These are phyloP conservation scores for Petrocephalus sullivani DNA, from an alignment of 2,797 vertebrate species.

Conservation along the genomic window DNA sequence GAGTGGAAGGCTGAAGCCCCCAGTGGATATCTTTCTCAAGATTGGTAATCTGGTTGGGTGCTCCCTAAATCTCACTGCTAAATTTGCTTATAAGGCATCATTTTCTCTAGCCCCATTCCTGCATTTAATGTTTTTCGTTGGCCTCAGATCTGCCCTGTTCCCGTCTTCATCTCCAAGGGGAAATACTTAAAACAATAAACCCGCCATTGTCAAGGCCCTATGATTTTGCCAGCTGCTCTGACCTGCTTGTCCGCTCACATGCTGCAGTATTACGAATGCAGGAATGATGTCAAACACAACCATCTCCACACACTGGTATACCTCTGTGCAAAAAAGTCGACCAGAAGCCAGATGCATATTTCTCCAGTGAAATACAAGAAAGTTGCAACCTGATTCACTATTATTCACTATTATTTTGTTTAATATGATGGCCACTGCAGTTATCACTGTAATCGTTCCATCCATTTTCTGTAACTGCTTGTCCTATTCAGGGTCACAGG, in stretches of 20 bases:
- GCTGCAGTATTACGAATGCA: background rate
- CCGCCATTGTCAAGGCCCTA: background rate
- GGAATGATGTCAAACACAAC: slow-evolving; percentile 25
- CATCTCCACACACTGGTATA: slow-evolving; percentile 27
- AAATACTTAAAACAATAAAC: background rate
- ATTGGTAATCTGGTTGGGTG: background rate
- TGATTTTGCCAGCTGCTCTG: background rate
- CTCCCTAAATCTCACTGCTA: background rate
- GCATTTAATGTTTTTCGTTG: background rate
- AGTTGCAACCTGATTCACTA: slow-evolving; percentile 14
- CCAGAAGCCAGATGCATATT: slow-evolving; percentile 28
- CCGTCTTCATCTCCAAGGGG: background rate
- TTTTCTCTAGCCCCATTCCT: background rate
- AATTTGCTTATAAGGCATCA: background rate
- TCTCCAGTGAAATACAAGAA: background rate
- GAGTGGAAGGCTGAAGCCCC: background rate
- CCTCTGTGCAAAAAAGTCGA: background rate
- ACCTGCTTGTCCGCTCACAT: background rate
- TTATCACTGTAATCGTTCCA: background rate
- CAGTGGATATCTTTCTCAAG: background rate
- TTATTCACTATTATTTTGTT: slow-evolving; percentile 24
- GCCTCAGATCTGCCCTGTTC: background rate
- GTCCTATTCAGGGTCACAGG: background rate
- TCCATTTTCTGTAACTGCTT: background rate
- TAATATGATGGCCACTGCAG: slow-evolving; percentile 32